phyloP scores from a whole-genome alignment of 35 echinoderm and acorn worm species.

The Apostichopus californicus region DNA sequence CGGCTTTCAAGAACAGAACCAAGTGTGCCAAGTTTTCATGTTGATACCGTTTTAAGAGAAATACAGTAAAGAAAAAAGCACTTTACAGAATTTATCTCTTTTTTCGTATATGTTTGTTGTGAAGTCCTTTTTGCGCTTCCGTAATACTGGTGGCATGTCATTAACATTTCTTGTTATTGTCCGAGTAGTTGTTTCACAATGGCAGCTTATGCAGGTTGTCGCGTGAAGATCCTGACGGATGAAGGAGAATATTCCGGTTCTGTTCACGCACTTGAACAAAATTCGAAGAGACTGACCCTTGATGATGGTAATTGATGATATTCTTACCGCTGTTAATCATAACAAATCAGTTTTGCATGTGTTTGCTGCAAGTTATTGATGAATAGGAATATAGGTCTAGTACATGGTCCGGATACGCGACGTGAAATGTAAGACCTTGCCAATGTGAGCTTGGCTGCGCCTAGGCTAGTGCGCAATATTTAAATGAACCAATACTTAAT shows the following conservation, averaged over 20 bases:
- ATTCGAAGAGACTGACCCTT: conserved; percentile 14
- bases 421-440: neutral
- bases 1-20: too few relatives aligned
- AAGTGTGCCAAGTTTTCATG: too few relatives aligned
- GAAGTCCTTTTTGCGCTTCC: too few relatives aligned
- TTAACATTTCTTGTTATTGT: too few relatives aligned
- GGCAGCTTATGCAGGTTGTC: conserved; percentile 25
- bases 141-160: too few relatives aligned
- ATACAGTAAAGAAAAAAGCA: too few relatives aligned
- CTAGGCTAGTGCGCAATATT: too few relatives aligned
- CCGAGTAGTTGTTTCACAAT: neutral
- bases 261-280: conserved; percentile 25
- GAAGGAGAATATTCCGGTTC: conserved; percentile 37
- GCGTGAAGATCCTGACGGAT: conserved; percentile 24
- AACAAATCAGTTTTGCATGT: neutral
- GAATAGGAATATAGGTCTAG: neutral
- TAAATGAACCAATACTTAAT: too few relatives aligned
- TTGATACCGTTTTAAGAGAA: too few relatives aligned
- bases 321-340: neutral
- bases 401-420: neutral
- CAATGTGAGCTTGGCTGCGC: too few relatives aligned
- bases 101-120: too few relatives aligned
- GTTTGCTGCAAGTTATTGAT: neutral
- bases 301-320: conserved; percentile 17
- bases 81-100: too few relatives aligned